Evolutionary conservation across 2,888 invertebrate species (phyloP).

Genomic region (Conops quadrifasciatus): DNA sequence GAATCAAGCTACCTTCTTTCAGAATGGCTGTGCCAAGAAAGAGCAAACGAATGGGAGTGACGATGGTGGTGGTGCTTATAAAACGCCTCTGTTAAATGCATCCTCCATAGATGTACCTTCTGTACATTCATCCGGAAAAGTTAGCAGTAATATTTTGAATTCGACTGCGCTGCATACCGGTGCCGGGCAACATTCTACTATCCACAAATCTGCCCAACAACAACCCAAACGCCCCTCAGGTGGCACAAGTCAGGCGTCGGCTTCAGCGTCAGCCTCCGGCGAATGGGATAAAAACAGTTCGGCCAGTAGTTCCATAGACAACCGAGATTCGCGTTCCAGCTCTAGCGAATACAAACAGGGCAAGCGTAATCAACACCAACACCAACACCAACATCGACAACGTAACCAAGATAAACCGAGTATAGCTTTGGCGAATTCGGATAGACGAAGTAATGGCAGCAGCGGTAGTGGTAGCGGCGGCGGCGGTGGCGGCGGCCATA

Average conservation of each 20-base stretch:
- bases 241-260: conserved; percentile 33
- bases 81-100: conserved; percentile 44
- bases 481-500: too few relatives aligned
- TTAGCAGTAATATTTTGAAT: conserved; percentile 47
- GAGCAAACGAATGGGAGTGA: conserved; percentile 24
- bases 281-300: conserved; percentile 63
- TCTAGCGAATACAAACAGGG: conserved; percentile 50
- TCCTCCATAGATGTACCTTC: conserved; percentile 44
- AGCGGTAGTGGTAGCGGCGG: conserved; percentile 49
- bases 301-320: conserved; percentile 56
- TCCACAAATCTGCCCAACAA: conserved; percentile 17
- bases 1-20: conserved; percentile 43
- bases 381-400: conserved; percentile 44
- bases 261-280: conserved; percentile 31
- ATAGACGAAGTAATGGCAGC: conserved; percentile 25
- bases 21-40: conserved; percentile 27
- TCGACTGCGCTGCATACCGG: conserved; percentile 55
- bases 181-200: conserved; percentile 43
- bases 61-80: conserved; percentile 40
- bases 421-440: background rate
- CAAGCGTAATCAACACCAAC: conserved; percentile 46
- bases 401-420: conserved; percentile 35
- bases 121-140: conserved; percentile 40
- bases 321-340: conserved; percentile 52
- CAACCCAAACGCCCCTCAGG: conserved; percentile 1